Evolutionary conservation across 2,888 invertebrate genomes (phyloP).

Genomic region (Dinocampus coccinellae): DNA sequence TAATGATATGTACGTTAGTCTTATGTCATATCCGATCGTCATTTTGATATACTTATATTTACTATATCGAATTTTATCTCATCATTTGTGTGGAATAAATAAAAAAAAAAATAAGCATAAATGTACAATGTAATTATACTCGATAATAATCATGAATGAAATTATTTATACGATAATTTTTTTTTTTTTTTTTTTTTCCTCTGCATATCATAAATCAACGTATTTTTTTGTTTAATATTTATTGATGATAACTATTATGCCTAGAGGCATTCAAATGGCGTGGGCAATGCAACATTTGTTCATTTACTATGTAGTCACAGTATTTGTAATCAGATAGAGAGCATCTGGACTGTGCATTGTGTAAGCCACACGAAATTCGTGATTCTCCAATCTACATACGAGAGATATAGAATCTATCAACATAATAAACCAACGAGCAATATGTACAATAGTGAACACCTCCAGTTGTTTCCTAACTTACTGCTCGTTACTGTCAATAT

Average conservation of each 20-base stretch:
- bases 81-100: no score
- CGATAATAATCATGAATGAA: no score
- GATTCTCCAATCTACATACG: slow-evolving; percentile 11
- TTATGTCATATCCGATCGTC: slow-evolving; percentile 7
- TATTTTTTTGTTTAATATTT: background rate
- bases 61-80: background rate
- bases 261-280: background rate
- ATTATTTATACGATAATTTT: no score
- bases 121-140: no score
- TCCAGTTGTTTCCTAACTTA: slow-evolving; percentile 16
- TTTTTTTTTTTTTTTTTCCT: no score
- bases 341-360: background rate
- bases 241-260: background rate
- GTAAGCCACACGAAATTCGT: slow-evolving; percentile 21
- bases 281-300: slow-evolving; percentile 1
- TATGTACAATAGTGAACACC: slow-evolving; percentile 6
- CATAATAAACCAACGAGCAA: slow-evolving; percentile 1
- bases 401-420: background rate
- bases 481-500: background rate
- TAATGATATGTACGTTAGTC: slow-evolving; percentile 18
- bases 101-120: no score
- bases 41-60: background rate
- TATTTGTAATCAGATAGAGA: slow-evolving; percentile 1
- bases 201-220: background rate
- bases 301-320: slow-evolving; percentile 3